These are phyloP conservation scores for Steatocranus sp. DNA, from an alignment of 2,797 vertebrate species.

Conservation along the genomic window DNA sequence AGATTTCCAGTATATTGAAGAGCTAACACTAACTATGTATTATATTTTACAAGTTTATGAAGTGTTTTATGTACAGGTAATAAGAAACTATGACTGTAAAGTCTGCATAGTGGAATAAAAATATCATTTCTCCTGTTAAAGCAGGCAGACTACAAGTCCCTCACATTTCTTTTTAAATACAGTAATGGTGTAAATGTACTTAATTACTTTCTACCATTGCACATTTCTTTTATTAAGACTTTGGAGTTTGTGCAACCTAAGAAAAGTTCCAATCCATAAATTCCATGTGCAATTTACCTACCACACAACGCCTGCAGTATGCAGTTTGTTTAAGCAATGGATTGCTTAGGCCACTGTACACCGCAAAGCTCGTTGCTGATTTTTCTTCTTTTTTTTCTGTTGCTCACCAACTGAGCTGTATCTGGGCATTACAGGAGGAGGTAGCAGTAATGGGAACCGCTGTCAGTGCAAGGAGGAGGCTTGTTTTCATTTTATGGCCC, in stretches of 20 bases:
- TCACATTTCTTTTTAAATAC: neutral
- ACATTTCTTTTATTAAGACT: neutral
- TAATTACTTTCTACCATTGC: neutral
- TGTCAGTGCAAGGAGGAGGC: conserved; percentile 77
- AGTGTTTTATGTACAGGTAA: neutral
- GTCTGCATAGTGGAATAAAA: neutral
- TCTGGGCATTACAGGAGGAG: conserved; percentile 53
- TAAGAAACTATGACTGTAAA: neutral
- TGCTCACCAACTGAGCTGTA: conserved; percentile 27
- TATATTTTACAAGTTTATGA: neutral
- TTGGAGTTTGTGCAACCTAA: neutral
- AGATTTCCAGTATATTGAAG: neutral
- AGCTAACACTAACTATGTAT: neutral
- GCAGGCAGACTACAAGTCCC: neutral
- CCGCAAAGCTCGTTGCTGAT: neutral
- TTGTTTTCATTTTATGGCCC: conserved; percentile 78
- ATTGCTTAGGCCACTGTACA: neutral
- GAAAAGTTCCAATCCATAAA: neutral
- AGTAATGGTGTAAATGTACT: neutral
- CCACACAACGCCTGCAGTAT: neutral
- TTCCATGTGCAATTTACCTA: neutral
- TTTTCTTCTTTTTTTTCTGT: neutral
- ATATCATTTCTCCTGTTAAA: neutral
- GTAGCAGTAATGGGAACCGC: conserved; percentile 75
- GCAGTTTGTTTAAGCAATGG: conserved; percentile 13